These are phyloP conservation scores for Leucophora obtusa DNA, from an alignment of 2,888 invertebrate species.

Conservation along the genomic window DNA sequence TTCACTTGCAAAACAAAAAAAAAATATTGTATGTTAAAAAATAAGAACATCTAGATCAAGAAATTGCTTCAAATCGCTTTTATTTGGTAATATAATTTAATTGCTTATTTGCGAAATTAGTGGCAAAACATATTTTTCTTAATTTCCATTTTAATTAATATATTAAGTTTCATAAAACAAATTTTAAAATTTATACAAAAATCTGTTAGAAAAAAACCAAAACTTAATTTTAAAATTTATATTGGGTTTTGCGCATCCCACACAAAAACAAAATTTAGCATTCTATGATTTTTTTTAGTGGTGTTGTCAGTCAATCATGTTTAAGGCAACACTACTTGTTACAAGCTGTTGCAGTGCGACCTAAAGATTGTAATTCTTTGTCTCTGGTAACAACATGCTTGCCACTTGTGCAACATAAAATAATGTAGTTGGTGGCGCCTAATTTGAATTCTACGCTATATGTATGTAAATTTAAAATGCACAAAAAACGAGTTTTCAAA, in stretches of 20 bases:
- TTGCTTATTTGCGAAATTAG: too few species aligned
- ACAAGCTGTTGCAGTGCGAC: slow-evolving; percentile 9
- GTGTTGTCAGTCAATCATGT: slow-evolving; percentile 54
- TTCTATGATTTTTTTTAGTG: neutral
- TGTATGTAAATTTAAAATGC: slow-evolving; percentile 9
- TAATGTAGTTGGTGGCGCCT: slow-evolving; percentile 40
- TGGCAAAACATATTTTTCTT: too few species aligned
- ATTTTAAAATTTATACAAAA: too few species aligned
- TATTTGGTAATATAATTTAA: too few species aligned
- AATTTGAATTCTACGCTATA: slow-evolving; percentile 27
- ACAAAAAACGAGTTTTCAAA: slow-evolving; percentile 25
- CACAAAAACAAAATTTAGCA: slow-evolving; percentile 22
- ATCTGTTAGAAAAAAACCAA: too few species aligned
- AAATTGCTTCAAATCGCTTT: too few species aligned
- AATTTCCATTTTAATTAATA: too few species aligned
- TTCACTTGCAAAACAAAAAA: too few species aligned
- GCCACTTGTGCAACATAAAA: slow-evolving; percentile 54
- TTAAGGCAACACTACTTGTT: slow-evolving; percentile 40
- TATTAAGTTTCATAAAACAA: too few species aligned
- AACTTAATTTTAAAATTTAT: neutral
- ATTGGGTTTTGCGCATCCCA: slow-evolving; percentile 35
- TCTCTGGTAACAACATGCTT: slow-evolving; percentile 31
- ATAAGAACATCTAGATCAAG: too few species aligned
- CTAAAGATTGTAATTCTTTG: slow-evolving; percentile 34
- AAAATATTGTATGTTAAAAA: too few species aligned